Evolutionary conservation across 2,797 vertebrate species (phyloP).

Genomic region (Epinephelus awoara): DNA sequence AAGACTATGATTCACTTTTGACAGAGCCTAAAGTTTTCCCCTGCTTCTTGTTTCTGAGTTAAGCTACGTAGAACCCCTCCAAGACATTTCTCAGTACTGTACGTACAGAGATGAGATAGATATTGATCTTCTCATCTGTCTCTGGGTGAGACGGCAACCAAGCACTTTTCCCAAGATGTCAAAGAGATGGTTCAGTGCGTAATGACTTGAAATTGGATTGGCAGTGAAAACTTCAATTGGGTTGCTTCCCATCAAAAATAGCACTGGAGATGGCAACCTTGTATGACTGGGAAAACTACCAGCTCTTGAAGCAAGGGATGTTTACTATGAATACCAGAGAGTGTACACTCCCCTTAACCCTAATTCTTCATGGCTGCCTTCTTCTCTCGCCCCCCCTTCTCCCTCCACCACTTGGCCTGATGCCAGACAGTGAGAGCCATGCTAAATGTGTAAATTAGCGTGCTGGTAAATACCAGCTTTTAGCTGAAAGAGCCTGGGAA

Average conservation of each 20-base stretch:
- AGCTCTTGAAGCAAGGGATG: not conserved
- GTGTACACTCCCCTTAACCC: not conserved
- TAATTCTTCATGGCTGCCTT: conserved; percentile 33
- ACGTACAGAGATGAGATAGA: conserved; percentile 1
- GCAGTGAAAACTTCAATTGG: not conserved
- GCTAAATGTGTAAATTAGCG: conserved; percentile 75
- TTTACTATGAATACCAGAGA: conserved; percentile 6
- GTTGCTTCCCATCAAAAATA: not conserved
- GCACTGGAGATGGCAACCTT: not conserved
- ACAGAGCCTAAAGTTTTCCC: conserved; percentile 24
- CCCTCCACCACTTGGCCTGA: conserved; percentile 43
- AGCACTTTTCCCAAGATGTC: conserved; percentile 24
- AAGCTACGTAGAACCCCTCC: conserved; percentile 11
- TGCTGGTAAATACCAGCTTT: conserved; percentile 67
- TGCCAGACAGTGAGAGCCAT: conserved; percentile 64
- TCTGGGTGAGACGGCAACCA: conserved; percentile 17
- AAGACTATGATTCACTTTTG: conserved; percentile 27
- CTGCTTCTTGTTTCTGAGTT: conserved; percentile 14
- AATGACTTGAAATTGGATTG: not conserved
- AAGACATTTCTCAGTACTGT: conserved; percentile 22
- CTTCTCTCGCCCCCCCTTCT: conserved; percentile 5
- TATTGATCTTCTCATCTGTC: conserved; percentile 41
- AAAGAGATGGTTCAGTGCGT: conserved; percentile 1
- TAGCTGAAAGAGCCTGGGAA: conserved; percentile 63
- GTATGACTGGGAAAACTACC: not conserved